A percentile compares a stretch with the other conserved stretches of the same genome.
Conservation (phyloP, 2,113 vertebrate species). For the Pterophyllum scalare region DNA sequence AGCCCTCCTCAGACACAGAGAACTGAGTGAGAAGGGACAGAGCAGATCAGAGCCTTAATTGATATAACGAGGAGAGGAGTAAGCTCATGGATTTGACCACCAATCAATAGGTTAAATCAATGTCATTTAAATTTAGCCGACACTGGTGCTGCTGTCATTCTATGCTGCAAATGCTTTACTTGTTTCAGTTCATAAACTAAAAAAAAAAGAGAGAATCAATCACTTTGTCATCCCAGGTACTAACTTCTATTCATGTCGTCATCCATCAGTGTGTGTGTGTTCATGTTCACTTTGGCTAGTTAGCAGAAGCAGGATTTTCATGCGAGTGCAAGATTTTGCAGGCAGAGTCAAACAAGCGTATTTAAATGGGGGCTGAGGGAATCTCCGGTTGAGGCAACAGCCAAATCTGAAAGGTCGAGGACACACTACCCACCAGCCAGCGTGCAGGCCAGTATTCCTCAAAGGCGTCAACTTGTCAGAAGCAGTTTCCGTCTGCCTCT, state of each 20-base stretch:
- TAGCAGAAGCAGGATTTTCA: conserved; percentile 1
- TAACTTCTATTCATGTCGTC: neutral
- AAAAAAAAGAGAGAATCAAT: neutral
- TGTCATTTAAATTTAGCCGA: conserved; percentile 64
- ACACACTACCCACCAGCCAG: conserved; percentile 45
- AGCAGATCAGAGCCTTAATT: conserved; percentile 60
- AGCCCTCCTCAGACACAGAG: conserved; percentile 18
- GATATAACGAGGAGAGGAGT: conserved; percentile 45
- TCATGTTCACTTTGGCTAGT: conserved; percentile 12
- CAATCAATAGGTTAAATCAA: conserved; percentile 67
- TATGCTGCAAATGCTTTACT: neutral
- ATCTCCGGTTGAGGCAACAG: conserved; percentile 38
- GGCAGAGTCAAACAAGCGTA: conserved; percentile 50
- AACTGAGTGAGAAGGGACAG: conserved; percentile 12
- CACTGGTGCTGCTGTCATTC: neutral
- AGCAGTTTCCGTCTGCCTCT: conserved; percentile 61
- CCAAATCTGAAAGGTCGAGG: conserved; percentile 64
- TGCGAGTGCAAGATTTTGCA: neutral
- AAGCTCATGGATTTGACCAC: conserved; percentile 50
- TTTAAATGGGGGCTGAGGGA: conserved; percentile 43
- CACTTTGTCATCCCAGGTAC: neutral
- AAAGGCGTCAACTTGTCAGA: conserved; percentile 67
- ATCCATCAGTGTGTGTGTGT: neutral
- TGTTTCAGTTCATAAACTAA: neutral
- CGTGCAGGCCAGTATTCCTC: conserved; percentile 42